Evolutionary conservation across 2,113 vertebrate species (phyloP).

Genomic region (Aldabrachelys gigantea): DNA sequence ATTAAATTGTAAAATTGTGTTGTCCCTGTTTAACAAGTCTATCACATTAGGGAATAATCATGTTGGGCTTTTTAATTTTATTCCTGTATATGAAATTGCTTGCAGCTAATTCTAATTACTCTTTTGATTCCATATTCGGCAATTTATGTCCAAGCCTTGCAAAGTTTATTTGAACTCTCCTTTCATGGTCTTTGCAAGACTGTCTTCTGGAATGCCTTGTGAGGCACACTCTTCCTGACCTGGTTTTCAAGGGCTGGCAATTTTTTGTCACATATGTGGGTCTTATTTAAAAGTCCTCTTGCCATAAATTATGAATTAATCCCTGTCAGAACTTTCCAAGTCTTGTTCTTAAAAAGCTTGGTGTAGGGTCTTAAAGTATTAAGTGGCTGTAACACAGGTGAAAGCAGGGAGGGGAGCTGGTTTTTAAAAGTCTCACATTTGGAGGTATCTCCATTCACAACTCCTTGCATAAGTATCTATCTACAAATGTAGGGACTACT

Average conservation of each 20-base stretch:
- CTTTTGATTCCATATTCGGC: not conserved
- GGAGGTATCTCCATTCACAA: accelerated
- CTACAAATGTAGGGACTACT: accelerated
- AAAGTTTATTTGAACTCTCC: not conserved
- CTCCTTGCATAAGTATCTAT: accelerated
- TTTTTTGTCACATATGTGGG: not conserved
- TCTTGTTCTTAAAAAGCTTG: accelerated
- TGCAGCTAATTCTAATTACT: not conserved
- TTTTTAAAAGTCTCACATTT: accelerated
- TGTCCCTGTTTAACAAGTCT: accelerated
- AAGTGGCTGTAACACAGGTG: accelerated
- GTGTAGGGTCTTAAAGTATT: not conserved
- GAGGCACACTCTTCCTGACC: not conserved
- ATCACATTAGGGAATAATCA: not conserved
- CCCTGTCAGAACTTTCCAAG: not conserved
- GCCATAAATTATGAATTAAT: accelerated
- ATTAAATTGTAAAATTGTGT: not conserved
- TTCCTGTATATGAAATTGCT: not conserved
- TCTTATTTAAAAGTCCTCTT: not conserved
- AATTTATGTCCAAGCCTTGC: not conserved
- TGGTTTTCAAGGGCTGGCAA: not conserved
- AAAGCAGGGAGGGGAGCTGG: accelerated
- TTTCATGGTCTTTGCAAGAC: not conserved
- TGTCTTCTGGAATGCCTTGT: not conserved
- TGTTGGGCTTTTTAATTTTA: not conserved